phyloP scores from a whole-genome alignment of 2,797 vertebrate species.

The Acestrorhynchus altus region DNA sequence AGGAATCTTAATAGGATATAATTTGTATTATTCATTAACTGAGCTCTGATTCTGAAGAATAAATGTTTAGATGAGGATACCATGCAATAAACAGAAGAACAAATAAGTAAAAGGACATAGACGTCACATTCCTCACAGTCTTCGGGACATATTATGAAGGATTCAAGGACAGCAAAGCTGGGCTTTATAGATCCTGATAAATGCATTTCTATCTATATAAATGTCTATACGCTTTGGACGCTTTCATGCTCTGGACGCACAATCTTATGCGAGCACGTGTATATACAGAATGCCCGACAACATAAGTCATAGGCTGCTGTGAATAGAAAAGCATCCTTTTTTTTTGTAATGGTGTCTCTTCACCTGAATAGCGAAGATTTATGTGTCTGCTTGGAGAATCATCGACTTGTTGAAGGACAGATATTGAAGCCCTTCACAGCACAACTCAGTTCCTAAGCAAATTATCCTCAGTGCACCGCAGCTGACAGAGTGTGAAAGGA shows the following conservation, averaged over 20 bases:
- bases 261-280: background rate
- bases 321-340: background rate
- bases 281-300: background rate
- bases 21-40: no score
- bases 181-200: background rate
- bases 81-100: no score
- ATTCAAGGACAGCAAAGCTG: background rate
- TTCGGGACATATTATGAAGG: background rate
- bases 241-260: background rate
- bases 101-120: background rate
- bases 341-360: conserved; percentile 14
- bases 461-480: conserved; percentile 29
- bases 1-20: no score
- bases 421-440: conserved; percentile 30
- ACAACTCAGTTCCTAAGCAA: conserved; percentile 44
- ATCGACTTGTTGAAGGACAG: conserved; percentile 36
- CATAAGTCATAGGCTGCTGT: background rate
- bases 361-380: conserved; percentile 15
- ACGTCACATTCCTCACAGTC: background rate
- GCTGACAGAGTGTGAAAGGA: conserved; percentile 43
- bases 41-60: no score
- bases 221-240: background rate
- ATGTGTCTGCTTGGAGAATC: conserved; percentile 25
- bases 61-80: no score
- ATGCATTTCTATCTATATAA: no score